Evolutionary conservation across 2,113 vertebrate species (phyloP), one percentile per base, ranked within the genome.

Genomic region (Rhizomys pruinosus): DNA sequence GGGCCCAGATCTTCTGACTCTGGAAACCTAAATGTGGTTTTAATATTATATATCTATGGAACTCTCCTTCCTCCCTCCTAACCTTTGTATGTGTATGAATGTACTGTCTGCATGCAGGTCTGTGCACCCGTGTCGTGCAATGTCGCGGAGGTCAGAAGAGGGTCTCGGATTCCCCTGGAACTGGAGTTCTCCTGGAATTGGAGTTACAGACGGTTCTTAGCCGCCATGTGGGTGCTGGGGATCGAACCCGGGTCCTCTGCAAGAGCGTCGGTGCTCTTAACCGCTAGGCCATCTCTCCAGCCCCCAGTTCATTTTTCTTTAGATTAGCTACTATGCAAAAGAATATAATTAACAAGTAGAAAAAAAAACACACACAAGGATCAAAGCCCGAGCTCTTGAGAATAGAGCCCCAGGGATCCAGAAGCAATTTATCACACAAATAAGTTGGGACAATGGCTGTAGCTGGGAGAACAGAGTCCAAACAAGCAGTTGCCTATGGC

Each of bases 281-380:
- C n/a, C n/a, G n/a, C n/a, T n/a, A n/a, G n/a, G n/a, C n/a, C n/a
- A n/a, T n/a, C n/a, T n/a, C n/a, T n/a, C n/a, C n/a, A n/a, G n/a
- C n/a, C n/a, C n/a, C n/a, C n/a, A n/a, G n/a, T n/a, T n/a, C n/a
- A n/a, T n/a, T n/a, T n/a, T 92, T 87, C 72, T 79, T 63, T 57
- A 42, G 79, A 93, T 97, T 88, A 92, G 39, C 76, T 96, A 20
- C 74, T 96, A 93, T 87, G 92, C n/a, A 37, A 90, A 72, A 84
- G 82, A 84, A 90, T 82, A 47, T 52, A 93, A 95, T 63, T 94
- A 92, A 95, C 95, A 55, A 92, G 73, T 69, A 94, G 90, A 27
- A 55, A 44, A 71, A 34, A 64, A 23, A 55, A 71, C 22, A 93
- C 90, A 90, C 88, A 66, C 59, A 92, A 89, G 20, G 86, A 64